These are phyloP conservation scores for Mionectes macconnelli DNA, from an alignment of 2,113 vertebrate genomes.

Conservation along the genomic window DNA sequence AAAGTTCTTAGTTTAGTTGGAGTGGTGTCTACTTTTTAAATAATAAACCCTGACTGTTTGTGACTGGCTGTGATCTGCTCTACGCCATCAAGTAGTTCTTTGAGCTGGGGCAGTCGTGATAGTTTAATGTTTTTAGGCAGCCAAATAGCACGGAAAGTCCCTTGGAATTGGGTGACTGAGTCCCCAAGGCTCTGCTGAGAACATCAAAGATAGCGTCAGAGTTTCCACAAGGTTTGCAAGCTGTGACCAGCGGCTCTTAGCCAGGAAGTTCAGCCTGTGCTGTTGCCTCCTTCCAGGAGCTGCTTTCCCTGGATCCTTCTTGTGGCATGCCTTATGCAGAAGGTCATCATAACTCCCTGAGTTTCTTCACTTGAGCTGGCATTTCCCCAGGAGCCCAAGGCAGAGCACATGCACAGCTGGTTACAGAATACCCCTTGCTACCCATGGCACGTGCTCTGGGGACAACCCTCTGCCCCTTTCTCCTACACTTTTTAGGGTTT, in stretches of 20 bases:
- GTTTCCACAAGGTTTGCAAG: conserved; percentile 26
- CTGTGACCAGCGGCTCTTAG: neutral
- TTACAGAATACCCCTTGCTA: neutral
- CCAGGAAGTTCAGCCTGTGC: neutral
- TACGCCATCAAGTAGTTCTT: neutral
- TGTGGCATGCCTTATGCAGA: accelerated
- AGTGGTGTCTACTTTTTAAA: neutral
- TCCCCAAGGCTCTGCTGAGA: neutral
- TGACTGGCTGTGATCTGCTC: neutral
- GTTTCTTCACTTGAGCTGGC: neutral
- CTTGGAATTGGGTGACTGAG: neutral
- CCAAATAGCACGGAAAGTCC: neutral
- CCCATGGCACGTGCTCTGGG: accelerated
- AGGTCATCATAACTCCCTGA: neutral
- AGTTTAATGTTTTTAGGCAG: neutral
- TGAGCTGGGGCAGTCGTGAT: neutral
- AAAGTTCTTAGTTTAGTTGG: neutral
- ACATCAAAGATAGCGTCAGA: neutral
- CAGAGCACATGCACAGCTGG: accelerated
- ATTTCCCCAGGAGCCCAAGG: neutral
- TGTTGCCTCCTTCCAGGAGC: neutral
- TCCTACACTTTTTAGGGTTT: neutral
- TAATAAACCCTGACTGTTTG: neutral
- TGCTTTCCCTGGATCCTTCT: neutral
- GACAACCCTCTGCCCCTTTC: neutral